phyloP scores from a whole-genome alignment of 2,113 vertebrate genomes.

The Scomber scombrus region DNA sequence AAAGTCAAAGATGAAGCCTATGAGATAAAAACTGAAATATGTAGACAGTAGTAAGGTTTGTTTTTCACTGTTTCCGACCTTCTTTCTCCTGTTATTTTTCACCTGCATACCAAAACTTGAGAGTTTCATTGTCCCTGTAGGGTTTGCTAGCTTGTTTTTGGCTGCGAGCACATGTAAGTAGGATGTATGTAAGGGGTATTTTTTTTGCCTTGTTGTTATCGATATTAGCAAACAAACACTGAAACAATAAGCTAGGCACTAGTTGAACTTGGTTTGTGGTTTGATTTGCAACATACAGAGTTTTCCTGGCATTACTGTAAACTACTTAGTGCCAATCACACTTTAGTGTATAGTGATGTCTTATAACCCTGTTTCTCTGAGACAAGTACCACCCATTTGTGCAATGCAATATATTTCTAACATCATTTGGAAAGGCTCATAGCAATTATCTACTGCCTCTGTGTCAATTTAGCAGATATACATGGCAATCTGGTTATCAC shows the following conservation, averaged over 20 bases:
- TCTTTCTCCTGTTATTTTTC: constrained; percentile 19
- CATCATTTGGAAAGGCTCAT: constrained; percentile 7
- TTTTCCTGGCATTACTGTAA: constrained; percentile 10
- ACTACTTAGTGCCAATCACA: constrained; percentile 47
- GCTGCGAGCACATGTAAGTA: constrained; percentile 23
- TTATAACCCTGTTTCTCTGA: constrained; percentile 18
- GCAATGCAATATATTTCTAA: not conserved
- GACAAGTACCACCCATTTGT: constrained; percentile 4
- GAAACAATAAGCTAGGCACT: not conserved
- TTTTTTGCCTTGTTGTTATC: constrained; percentile 27
- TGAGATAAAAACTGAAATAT: constrained; percentile 47
- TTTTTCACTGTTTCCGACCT: constrained; percentile 28
- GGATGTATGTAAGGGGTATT: constrained; percentile 10
- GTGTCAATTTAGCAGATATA: constrained; percentile 43
- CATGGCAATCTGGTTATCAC: constrained; percentile 34
- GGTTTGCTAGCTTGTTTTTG: constrained; percentile 30
- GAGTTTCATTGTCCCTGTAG: constrained; percentile 30
- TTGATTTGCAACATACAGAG: constrained; percentile 17
- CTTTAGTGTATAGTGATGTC: constrained; percentile 46
- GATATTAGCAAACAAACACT: constrained; percentile 35
- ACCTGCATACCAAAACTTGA: constrained; percentile 43
- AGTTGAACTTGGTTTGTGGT: constrained; percentile 30
- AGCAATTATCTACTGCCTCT: constrained; percentile 39
- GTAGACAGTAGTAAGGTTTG: constrained; percentile 47
- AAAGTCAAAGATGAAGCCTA: constrained; percentile 20